phyloP scores from a whole-genome alignment of 2,113 vertebrate genomes.

The Parotia lawesii region DNA sequence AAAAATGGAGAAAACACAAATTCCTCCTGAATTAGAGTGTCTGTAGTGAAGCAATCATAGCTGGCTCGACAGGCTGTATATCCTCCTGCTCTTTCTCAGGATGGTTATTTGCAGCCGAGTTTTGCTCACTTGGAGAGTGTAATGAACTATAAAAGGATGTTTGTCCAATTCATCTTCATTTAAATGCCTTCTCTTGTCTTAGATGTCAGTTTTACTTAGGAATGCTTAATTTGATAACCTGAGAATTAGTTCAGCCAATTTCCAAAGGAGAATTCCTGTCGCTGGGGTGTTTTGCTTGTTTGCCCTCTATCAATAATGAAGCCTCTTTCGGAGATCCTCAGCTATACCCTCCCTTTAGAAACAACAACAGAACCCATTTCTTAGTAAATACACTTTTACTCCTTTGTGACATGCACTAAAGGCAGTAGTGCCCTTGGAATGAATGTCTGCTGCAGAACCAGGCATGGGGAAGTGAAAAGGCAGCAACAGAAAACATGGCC shows the following conservation, averaged over 20 bases:
- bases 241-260: conserved; percentile 46
- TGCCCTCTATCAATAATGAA: background rate
- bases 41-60: background rate
- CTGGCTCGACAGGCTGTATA: background rate
- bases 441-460: background rate
- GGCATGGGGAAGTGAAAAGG: background rate
- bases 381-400: background rate
- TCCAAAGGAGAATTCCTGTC: conserved; percentile 17
- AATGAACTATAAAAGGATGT: conserved; percentile 41
- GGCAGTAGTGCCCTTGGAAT: background rate
- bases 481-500: background rate
- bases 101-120: background rate
- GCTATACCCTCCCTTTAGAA: background rate
- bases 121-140: conserved; percentile 16
- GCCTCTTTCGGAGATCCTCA: background rate
- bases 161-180: conserved; percentile 56
- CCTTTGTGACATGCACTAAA: background rate
- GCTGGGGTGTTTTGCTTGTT: background rate
- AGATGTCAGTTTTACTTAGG: conserved; percentile 45
- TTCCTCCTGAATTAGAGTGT: background rate
- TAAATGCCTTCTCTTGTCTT: conserved; percentile 27
- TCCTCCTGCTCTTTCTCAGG: background rate
- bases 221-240: conserved; percentile 47
- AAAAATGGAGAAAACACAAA: background rate
- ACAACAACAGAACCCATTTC: background rate